Percentiles rank a stretch among this genome's conserved stretches.
Evolutionary conservation across 2,113 vertebrate genomes (phyloP).

Genomic region (Gavia stellata): DNA sequence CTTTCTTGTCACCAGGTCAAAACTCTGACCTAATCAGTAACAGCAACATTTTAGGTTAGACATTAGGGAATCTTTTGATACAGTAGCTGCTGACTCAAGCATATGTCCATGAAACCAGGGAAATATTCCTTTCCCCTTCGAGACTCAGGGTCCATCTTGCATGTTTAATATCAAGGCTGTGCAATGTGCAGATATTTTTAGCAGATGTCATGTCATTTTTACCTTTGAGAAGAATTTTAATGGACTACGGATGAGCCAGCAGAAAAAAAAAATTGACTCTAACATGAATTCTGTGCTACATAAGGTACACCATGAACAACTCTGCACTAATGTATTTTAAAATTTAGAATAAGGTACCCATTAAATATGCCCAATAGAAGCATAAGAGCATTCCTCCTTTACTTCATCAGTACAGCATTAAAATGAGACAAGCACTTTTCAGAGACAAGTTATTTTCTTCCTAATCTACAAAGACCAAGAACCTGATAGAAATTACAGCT

Average conservation of each 20-base stretch:
- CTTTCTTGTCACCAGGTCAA: conserved; percentile 5
- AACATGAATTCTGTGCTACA: not conserved
- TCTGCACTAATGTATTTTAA: not conserved
- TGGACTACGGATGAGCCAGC: not conserved
- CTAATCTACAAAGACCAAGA: not conserved
- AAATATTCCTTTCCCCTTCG: not conserved
- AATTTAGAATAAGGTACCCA: not conserved
- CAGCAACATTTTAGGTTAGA: not conserved
- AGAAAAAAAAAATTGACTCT: not conserved
- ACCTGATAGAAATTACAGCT: not conserved
- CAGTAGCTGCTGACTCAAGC: conserved; percentile 20
- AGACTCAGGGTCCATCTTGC: not conserved
- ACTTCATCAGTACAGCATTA: not conserved
- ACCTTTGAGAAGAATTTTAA: not conserved
- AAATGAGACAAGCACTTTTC: not conserved
- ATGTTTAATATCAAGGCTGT: not conserved
- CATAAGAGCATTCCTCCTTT: not conserved
- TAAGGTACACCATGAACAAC: not conserved
- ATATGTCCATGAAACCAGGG: not conserved
- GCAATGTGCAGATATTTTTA: not conserved
- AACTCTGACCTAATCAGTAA: not conserved
- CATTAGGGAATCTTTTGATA: not conserved
- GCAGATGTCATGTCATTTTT: not conserved
- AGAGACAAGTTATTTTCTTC: not conserved
- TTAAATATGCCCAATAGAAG: not conserved